These are phyloP conservation scores for Lycocorax pyrrhopterus DNA, from an alignment of 2,113 vertebrate genomes.

Conservation along the genomic window DNA sequence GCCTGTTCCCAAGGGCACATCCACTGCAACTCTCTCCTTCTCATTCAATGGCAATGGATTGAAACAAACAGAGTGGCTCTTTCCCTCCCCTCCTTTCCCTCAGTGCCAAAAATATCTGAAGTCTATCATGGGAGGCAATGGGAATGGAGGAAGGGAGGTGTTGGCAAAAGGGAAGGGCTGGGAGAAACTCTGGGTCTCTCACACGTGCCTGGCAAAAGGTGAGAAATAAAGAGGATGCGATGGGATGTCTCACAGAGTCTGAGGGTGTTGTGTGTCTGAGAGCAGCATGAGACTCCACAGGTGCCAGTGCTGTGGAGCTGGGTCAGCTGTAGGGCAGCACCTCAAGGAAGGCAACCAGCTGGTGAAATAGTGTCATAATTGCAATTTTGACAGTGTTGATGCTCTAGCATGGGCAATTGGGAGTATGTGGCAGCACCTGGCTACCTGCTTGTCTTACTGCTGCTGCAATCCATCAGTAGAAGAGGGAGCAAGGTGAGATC, in stretches of 20 bases:
- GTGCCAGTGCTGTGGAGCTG: not conserved
- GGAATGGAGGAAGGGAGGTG: fast-evolving
- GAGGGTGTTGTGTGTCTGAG: not conserved
- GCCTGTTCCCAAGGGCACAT: not conserved
- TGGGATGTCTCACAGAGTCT: not conserved
- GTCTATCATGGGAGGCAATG: not conserved
- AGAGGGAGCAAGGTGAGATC: not conserved
- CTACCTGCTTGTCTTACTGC: not conserved
- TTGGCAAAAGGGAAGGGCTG: not conserved
- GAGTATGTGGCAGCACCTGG: not conserved
- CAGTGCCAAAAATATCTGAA: not conserved
- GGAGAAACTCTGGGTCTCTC: not conserved
- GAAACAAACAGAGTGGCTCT: not conserved
- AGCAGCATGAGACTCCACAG: not conserved
- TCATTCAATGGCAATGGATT: not conserved
- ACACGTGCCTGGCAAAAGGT: fast-evolving
- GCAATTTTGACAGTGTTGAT: not conserved
- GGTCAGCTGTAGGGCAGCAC: not conserved
- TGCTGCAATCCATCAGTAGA: not conserved
- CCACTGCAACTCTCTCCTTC: not conserved
- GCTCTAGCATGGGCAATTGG: not conserved
- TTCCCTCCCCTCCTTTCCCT: not conserved
- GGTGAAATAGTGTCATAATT: not conserved
- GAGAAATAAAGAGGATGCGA: not conserved
- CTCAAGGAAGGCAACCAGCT: not conserved